These are phyloP conservation scores for Hoplostethus mediterraneus DNA, from an alignment of 2,797 vertebrate genomes.

Conservation along the genomic window DNA sequence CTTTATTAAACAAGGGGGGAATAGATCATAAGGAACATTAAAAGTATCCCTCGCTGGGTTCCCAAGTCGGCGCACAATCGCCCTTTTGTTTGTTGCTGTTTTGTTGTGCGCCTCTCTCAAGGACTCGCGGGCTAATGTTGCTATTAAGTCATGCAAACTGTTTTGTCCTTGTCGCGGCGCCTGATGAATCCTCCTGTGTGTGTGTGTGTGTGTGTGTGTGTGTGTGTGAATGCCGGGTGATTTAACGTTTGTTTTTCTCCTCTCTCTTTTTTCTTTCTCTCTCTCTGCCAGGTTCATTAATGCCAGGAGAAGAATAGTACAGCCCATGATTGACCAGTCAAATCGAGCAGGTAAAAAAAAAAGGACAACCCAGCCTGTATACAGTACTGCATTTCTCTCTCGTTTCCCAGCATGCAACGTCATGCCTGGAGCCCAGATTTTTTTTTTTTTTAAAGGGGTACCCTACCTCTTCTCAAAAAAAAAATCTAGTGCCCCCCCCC, in stretches of 20 bases:
- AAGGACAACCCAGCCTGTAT: constrained; percentile 27
- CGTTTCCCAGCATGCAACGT: constrained; percentile 54
- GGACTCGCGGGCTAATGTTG: constrained; percentile 77
- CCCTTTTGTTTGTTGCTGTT: constrained; percentile 83
- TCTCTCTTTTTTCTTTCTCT: constrained; percentile 60
- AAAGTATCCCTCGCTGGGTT: constrained; percentile 84
- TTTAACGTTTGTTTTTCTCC: constrained; percentile 82
- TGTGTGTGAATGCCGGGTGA: constrained; percentile 73
- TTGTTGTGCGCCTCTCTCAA: constrained; percentile 76
- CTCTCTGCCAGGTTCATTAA: constrained; percentile 97
- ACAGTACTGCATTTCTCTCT: constrained; percentile 17
- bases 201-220: too few relatives aligned
- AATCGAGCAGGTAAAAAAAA: constrained; percentile 99
- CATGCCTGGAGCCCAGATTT: constrained; percentile 55
- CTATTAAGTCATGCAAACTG: constrained; percentile 83
- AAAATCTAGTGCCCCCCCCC: neutral
- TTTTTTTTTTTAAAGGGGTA: constrained; percentile 23
- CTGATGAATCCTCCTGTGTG: constrained; percentile 75
- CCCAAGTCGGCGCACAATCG: constrained; percentile 82
- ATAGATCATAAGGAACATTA: constrained; percentile 88
- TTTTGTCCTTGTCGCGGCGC: constrained; percentile 79
- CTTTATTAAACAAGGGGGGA: constrained; percentile 87
- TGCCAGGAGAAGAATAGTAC: constrained; percentile 99
- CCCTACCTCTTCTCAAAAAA: constrained; percentile 27
- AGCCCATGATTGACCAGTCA: constrained; percentile 99